phyloP scores from a whole-genome alignment of 2,888 invertebrate species.

The Sisyra terminalis region DNA sequence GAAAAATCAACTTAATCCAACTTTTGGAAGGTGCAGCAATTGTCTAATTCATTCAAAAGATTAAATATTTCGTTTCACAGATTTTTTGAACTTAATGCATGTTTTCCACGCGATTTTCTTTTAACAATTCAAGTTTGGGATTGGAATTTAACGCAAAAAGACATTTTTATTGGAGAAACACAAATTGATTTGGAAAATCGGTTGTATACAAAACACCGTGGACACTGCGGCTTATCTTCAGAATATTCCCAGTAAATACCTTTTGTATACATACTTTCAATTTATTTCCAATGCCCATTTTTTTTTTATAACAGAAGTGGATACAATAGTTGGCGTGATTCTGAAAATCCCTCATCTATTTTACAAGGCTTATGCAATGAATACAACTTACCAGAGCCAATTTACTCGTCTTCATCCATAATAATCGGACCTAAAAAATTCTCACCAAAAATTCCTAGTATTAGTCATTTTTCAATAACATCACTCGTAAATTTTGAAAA shows the following conservation, averaged over 20 bases:
- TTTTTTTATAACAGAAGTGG: slow-evolving; percentile 30
- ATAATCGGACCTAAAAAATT: slow-evolving; percentile 32
- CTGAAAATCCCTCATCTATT: slow-evolving; percentile 51
- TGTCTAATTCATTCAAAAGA: no score
- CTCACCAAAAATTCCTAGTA: slow-evolving; percentile 9
- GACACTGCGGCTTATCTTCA: slow-evolving; percentile 56
- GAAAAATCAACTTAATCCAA: slow-evolving; percentile 59
- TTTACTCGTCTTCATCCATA: slow-evolving; percentile 31
- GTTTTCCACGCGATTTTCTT: slow-evolving; percentile 57
- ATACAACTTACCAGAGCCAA: slow-evolving; percentile 37
- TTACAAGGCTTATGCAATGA: slow-evolving; percentile 50
- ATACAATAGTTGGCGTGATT: slow-evolving; percentile 64
- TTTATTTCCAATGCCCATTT: neutral
- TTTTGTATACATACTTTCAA: neutral
- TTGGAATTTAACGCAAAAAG: slow-evolving; percentile 45
- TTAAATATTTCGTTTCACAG: slow-evolving; percentile 25
- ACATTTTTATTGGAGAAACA: slow-evolving; percentile 75
- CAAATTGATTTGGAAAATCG: slow-evolving; percentile 76
- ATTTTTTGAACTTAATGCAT: slow-evolving; percentile 55
- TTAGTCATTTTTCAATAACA: neutral
- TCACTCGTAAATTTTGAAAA: neutral
- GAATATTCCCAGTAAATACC: slow-evolving; percentile 47
- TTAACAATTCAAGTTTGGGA: slow-evolving; percentile 61
- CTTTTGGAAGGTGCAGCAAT: slow-evolving; percentile 73
- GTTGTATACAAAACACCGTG: slow-evolving; percentile 62